Conservation (phyloP, 1,140 invertebrate species). For the Pseudachorutes palmiensis region DNA sequence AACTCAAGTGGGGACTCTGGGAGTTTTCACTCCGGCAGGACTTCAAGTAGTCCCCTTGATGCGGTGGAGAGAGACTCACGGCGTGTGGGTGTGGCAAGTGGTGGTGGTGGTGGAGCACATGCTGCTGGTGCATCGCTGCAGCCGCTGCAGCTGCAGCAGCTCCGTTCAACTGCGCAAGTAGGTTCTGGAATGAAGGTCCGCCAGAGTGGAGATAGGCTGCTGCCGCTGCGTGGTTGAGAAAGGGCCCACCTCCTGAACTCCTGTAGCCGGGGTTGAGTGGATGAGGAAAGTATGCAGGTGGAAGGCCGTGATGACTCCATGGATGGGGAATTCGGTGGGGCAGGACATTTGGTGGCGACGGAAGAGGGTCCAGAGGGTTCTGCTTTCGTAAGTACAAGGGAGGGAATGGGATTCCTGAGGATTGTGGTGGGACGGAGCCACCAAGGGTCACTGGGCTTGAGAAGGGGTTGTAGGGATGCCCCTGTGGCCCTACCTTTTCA, state of each 20-base stretch:
- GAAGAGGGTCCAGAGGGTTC: slow-evolving; percentile 49
- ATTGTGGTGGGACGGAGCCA: neutral
- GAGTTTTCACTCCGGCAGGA: slow-evolving; percentile 6
- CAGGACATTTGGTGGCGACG: slow-evolving; percentile 47
- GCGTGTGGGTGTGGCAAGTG: neutral
- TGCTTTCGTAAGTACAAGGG: slow-evolving; percentile 34
- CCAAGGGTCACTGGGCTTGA: slow-evolving; percentile 29
- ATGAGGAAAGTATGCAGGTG: slow-evolving; percentile 39
- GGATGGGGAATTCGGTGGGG: slow-evolving; percentile 28
- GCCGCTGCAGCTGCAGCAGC: slow-evolving; percentile 44
- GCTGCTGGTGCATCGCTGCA: slow-evolving; percentile 38
- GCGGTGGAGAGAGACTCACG: neutral
- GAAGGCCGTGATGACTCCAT: slow-evolving; percentile 45
- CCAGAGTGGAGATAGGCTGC: slow-evolving; percentile 39
- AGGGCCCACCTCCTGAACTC: slow-evolving; percentile 31
- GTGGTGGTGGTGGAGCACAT: slow-evolving; percentile 46
- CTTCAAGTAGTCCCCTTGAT: too few species aligned
- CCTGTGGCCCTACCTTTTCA: slow-evolving; percentile 60
- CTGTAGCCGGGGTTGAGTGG: slow-evolving; percentile 22
- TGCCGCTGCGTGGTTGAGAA: slow-evolving; percentile 35
- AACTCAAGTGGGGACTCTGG: neutral
- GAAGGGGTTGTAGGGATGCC: slow-evolving; percentile 69
- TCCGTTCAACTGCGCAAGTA: slow-evolving; percentile 61
- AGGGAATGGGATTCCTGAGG: slow-evolving; percentile 3
- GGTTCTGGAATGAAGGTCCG: slow-evolving; percentile 65